Evolutionary conservation across 2,888 invertebrate species (phyloP).

Genomic region (Hyposoter dolosus): DNA sequence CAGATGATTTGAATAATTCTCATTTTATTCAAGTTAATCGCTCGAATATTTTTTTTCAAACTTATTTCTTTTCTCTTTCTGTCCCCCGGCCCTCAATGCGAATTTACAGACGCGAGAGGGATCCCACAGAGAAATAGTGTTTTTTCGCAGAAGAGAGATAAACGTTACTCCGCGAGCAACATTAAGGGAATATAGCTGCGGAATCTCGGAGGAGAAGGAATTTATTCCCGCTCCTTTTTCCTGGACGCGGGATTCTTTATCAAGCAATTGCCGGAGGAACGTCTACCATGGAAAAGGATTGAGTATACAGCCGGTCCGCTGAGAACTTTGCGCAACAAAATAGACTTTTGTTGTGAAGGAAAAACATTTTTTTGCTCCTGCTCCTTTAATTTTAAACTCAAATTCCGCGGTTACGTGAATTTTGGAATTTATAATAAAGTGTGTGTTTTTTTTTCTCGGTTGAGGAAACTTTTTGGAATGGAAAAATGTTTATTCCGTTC

Average conservation of each 20-base stretch:
- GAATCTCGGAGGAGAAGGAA: constrained; percentile 25
- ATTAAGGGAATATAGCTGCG: constrained; percentile 36
- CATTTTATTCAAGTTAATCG: constrained; percentile 59
- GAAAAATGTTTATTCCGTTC: background rate
- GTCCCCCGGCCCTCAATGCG: constrained; percentile 18
- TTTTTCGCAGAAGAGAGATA: constrained; percentile 30
- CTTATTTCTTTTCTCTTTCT: constrained; percentile 2
- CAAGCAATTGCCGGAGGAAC: constrained; percentile 24
- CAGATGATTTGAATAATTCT: constrained; percentile 53
- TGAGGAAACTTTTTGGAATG: background rate
- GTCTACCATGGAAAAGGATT: constrained; percentile 6
- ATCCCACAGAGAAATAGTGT: constrained; percentile 33
- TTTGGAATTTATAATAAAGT: background rate
- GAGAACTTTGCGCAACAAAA: background rate
- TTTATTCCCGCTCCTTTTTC: constrained; percentile 34
- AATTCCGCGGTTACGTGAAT: background rate
- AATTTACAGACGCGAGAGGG: constrained; percentile 43
- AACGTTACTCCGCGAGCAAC: constrained; percentile 23
- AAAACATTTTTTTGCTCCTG: background rate
- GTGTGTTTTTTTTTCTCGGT: background rate
- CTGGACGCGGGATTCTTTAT: constrained; percentile 28
- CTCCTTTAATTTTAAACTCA: background rate
- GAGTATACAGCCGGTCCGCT: no score
- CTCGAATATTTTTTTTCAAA: constrained; percentile 12
- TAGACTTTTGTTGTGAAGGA: background rate